A percentile compares a stretch with the other conserved stretches of the same genome.
Evolutionary conservation across 2,113 vertebrate species (phyloP).

Genomic region (Rhinoderma darwinii): DNA sequence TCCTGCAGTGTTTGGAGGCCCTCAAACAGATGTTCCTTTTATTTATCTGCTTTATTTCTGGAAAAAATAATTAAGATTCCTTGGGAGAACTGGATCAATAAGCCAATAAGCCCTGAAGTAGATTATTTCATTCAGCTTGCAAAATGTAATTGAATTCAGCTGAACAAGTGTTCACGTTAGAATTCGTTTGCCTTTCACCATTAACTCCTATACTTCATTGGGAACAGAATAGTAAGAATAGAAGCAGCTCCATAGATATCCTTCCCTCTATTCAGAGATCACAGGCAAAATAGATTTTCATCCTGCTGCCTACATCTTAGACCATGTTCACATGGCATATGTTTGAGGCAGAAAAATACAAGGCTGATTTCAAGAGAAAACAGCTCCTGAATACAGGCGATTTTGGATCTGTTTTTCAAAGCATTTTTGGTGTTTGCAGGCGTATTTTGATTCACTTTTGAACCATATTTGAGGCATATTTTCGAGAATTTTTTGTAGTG

Average conservation of each 20-base stretch:
- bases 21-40: neutral
- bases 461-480: no score
- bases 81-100: conserved; percentile 23
- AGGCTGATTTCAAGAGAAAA: no score
- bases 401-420: no score
- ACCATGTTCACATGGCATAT: no score
- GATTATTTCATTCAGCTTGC: conserved; percentile 19
- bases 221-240: neutral
- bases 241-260: neutral
- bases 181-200: neutral
- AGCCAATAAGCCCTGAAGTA: neutral
- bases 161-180: neutral
- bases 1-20: neutral
- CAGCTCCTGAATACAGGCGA: no score
- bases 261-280: neutral
- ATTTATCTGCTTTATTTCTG: neutral
- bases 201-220: neutral
- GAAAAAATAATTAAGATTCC: neutral
- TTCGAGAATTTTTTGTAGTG: no score
- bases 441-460: no score
- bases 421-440: no score
- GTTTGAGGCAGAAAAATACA: no score
- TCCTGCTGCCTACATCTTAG: no score
- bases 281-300: no score
- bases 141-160: conserved; percentile 53